phyloP scores from a whole-genome alignment of 1,140 invertebrate species.

The Hylyphantes graminicola region DNA sequence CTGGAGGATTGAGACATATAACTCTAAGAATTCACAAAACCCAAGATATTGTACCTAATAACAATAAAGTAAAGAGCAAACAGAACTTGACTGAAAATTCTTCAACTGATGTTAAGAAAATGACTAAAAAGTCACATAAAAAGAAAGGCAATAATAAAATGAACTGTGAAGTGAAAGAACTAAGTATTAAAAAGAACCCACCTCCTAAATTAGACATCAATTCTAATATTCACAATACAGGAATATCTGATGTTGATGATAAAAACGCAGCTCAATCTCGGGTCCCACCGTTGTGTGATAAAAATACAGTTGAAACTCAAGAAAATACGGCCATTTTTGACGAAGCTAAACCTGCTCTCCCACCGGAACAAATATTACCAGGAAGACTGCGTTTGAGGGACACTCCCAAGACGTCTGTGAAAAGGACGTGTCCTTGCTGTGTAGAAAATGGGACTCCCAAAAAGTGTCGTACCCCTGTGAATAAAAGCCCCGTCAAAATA shows the following conservation, averaged over 20 bases:
- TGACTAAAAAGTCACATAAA: slow-evolving; percentile 13
- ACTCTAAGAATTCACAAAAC: slow-evolving; percentile 30
- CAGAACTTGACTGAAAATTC: slow-evolving; percentile 11
- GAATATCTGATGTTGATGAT: not conserved
- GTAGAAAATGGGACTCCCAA: slow-evolving; percentile 30
- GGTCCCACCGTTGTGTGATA: not conserved
- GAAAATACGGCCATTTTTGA: slow-evolving; percentile 14
- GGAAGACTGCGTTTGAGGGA: slow-evolving; percentile 32
- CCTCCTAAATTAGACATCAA: slow-evolving; percentile 28
- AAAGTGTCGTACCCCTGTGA: slow-evolving; percentile 32
- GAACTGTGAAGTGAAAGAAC: not conserved
- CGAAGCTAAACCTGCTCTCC: slow-evolving; percentile 4
- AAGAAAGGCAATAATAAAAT: slow-evolving; percentile 12
- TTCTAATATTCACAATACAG: slow-evolving; percentile 33
- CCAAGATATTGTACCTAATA: not conserved
- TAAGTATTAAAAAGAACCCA: not conserved
- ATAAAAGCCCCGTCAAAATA: not conserved
- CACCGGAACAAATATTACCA: slow-evolving; percentile 1
- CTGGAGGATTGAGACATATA: slow-evolving; percentile 4
- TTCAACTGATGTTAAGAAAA: slow-evolving; percentile 5
- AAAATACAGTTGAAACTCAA: slow-evolving; percentile 13
- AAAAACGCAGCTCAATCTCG: not conserved
- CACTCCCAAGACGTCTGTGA: slow-evolving; percentile 50
- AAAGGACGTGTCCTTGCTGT: slow-evolving; percentile 55
- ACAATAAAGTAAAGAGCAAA: not conserved